Conservation (phyloP, 2,113 vertebrate species). For the Ramphastos sulfuratus region DNA sequence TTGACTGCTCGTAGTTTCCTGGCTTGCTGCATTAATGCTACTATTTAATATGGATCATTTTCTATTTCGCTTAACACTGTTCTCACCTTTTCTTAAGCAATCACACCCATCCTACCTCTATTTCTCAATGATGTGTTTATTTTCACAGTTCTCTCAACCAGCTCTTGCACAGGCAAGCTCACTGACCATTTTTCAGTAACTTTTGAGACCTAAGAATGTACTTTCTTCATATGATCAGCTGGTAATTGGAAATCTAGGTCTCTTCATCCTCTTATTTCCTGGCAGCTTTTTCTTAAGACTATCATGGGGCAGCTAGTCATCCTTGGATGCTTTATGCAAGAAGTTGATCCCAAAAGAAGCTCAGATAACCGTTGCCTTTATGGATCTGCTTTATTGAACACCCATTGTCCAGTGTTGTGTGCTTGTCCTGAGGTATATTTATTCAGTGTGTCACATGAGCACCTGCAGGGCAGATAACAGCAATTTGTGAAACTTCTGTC, state of each 20-base stretch:
- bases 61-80: slow-evolving; percentile 28
- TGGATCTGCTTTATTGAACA: not conserved
- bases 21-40: slow-evolving; percentile 29
- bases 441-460: slow-evolving; percentile 15
- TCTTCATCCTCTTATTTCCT: slow-evolving; percentile 4
- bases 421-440: slow-evolving; percentile 30
- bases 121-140: slow-evolving; percentile 61
- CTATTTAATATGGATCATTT: slow-evolving; percentile 45
- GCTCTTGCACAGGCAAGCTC: slow-evolving; percentile 40
- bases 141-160: slow-evolving; percentile 51
- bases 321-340: not conserved
- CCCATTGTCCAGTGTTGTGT: not conserved
- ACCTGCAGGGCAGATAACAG: slow-evolving; percentile 17
- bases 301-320: not conserved
- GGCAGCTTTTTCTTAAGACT: not conserved
- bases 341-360: not conserved
- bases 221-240: slow-evolving; percentile 33
- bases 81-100: slow-evolving; percentile 65
- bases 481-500: not conserved
- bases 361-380: not conserved
- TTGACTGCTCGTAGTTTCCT: not conserved
- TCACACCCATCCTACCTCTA: slow-evolving; percentile 66
- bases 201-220: slow-evolving; percentile 28
- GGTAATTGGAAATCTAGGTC: slow-evolving; percentile 45
- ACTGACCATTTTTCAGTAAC: slow-evolving; percentile 59